phyloP scores from a whole-genome alignment of 2,888 invertebrate species.

The Sclerodermus sp. region DNA sequence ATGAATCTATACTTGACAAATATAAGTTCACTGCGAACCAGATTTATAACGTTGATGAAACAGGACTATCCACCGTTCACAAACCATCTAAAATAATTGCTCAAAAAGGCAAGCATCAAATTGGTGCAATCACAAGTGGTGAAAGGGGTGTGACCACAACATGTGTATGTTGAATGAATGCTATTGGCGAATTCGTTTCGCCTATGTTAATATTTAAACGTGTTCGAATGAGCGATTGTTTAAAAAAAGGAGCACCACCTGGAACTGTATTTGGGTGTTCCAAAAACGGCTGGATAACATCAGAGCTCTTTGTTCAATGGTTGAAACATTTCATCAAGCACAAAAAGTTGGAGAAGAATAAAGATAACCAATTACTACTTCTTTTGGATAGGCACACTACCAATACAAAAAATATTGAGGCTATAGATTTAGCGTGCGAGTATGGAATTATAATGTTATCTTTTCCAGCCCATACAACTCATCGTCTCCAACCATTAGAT shows the following conservation, averaged over 20 bases:
- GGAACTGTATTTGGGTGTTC: constrained; percentile 17
- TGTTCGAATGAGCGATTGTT: constrained; percentile 17
- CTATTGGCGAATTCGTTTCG: constrained; percentile 26
- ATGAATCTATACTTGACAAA: constrained; percentile 23
- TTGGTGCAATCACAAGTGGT: constrained; percentile 24
- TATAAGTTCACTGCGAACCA: constrained; percentile 18
- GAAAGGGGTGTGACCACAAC: constrained; percentile 30
- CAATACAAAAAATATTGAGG: constrained; percentile 30
- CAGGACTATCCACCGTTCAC: constrained; percentile 26
- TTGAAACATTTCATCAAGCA: constrained; percentile 44
- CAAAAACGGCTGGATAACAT: constrained; percentile 30
- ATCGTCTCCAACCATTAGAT: constrained; percentile 33
- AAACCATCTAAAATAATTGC: constrained; percentile 22
- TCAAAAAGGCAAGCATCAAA: constrained; percentile 23
- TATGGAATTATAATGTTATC: constrained; percentile 31
- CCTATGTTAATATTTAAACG: constrained; percentile 33
- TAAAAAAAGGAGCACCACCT: constrained; percentile 20
- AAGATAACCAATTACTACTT: constrained; percentile 27
- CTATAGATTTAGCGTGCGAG: constrained; percentile 21
- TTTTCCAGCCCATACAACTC: constrained; percentile 32
- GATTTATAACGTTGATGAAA: constrained; percentile 31
- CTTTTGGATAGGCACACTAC: constrained; percentile 36
- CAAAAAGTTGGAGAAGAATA: constrained; percentile 19
- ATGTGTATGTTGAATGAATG: constrained; percentile 24
- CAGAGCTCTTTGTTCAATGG: constrained; percentile 30